Base-by-base conservation (phyloP, 2,797 vertebrate species). In the Enteromius paludinosus region DNA sequence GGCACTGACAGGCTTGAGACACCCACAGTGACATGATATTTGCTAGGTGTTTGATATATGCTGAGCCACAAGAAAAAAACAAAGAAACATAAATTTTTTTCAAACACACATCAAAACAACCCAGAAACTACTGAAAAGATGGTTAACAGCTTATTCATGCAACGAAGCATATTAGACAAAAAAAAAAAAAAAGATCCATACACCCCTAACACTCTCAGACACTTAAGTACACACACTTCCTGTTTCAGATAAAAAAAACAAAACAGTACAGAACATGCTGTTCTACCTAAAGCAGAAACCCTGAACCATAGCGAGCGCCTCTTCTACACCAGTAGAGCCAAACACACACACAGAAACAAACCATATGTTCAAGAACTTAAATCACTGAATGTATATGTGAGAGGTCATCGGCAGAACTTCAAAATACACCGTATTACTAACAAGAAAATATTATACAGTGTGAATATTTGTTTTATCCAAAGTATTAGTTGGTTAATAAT, bases 281-380 rank as follows among this genome's bases (percentile, higher is more conserved):
- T 81, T 73, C 79, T 65, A 81, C 43, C 43, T 52, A 38, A 47
- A 65, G 30, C 64, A 10, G n/a, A 54, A 71, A n/a, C 30, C 5
- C 14, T 73, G 20, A 72, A 73, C 69, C 72, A 59, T 54, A 75
- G 54, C 10, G 6, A 75, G 54, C 10, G 6, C 23, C 14, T 65
- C 45, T 81, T 73, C 30, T 54, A 54, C 20, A 47, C 41, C 56
- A 81, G 20, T 38, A 52, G 15, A 80, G 86, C 61, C 81, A 82
- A 83, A 71, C 83, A 43, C 30, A 33, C 49, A 38, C 11, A 30
- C 9, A 18, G 17, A 18, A 35, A 2, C 49, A n/a, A 59, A 59
- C 35, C 17, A 10, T 28, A n/a, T 3, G 5, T 54, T 14, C 70
- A 28, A n/a, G 18, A 20, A 15, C 59, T 47, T 35, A 18, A 65